Base-by-base conservation (phyloP, 1,140 invertebrate genomes). In the Ostrea edulis region DNA sequence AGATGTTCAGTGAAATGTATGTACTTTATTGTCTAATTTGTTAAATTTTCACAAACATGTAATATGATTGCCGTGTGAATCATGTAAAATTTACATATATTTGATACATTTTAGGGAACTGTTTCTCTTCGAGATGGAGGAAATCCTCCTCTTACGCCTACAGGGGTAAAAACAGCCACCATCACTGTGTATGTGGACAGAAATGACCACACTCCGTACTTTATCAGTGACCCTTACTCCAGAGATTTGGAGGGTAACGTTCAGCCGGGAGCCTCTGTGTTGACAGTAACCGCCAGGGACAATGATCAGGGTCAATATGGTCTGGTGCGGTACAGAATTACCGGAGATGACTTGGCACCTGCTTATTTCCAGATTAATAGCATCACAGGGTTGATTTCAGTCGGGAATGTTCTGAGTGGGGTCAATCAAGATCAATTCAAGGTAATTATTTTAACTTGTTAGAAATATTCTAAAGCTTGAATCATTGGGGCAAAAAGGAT, bases 191-290 rank as follows among this genome's bases (percentile, higher is more conserved):
- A 62, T 71, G 90, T 93, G 8, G 89, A 86, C 14, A 89, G 90
- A 52, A 94, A 93, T 87, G 86, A 90, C 5, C 68, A 88, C n/a
- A 51, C 88, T 11, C 93, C 93, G 2, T 90, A 89, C 44, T 94
- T 94, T 85, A 44, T 86, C 0, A 44, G 82, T 29, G 85, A 85
- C 4, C 91, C 91, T 5, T 94, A 93, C 77, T 58, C 44, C 22
- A 54, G 55, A 20, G 51, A 89, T 22, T 55, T 93, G 55, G 82
- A 86, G n/a, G 65, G 87, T 29, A 86, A 84, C 35, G 81, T 86
- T 12, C 85, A 62, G 58, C 11, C 83, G 2, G 90, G 90, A 2
- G 68, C 55, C 9, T 51, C 35, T 22, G 87, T 93, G 3, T 65
- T 92, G 8, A 77, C 44, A 22, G 91, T 91, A 0, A 62, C 68